Percentiles rank a stretch among this genome's conserved stretches.
phyloP scores from a whole-genome alignment of 2,113 vertebrate genomes.

The Calypte anna region DNA sequence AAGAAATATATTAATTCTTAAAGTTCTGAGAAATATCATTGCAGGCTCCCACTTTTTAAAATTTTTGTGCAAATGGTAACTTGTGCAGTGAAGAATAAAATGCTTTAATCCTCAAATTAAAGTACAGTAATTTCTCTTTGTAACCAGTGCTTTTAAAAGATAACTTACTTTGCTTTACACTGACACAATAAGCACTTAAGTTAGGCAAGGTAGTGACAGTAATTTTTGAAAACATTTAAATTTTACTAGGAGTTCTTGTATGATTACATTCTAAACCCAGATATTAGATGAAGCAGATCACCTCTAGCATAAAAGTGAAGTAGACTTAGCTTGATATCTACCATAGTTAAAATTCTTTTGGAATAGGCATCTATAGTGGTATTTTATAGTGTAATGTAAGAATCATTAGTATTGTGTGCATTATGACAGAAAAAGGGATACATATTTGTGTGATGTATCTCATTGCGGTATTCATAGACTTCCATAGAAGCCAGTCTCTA shows the following conservation, averaged over 20 bases:
- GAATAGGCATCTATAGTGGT: background rate
- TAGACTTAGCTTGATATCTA: background rate
- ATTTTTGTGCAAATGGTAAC: background rate
- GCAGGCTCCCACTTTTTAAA: background rate
- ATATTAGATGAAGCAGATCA: background rate
- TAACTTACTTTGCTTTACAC: background rate
- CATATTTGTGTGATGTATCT: background rate
- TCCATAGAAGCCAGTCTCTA: background rate
- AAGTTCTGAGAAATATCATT: background rate
- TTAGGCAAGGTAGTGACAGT: background rate
- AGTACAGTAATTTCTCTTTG: background rate
- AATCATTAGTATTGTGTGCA: background rate
- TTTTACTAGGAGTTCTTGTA: background rate
- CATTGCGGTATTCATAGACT: background rate
- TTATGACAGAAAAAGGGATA: background rate
- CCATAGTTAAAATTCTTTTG: background rate
- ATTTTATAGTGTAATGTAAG: background rate
- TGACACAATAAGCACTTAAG: background rate
- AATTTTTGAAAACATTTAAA: background rate
- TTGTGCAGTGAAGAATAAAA: background rate
- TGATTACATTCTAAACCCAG: background rate
- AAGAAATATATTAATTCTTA: background rate
- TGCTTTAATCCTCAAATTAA: background rate
- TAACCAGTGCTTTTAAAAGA: background rate
- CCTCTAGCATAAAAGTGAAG: background rate